Conservation (phyloP, 2,888 invertebrate species). For the Dendrolimus pini region DNA sequence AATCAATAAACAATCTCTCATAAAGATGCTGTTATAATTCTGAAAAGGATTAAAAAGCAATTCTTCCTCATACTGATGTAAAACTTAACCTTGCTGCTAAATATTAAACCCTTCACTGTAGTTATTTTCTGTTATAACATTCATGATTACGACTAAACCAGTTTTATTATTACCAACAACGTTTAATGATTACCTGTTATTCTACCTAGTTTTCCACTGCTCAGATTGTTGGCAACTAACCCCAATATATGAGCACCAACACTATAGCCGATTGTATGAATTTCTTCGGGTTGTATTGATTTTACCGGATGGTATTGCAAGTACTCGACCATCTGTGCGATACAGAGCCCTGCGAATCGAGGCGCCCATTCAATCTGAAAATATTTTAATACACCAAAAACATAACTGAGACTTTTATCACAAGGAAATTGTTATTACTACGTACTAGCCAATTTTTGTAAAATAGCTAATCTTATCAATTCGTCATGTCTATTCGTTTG, state of each 20-base stretch:
- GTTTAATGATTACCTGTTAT: constrained; percentile 79
- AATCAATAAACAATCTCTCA: too few relatives aligned
- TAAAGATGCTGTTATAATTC: too few relatives aligned
- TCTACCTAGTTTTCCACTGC: constrained; percentile 86
- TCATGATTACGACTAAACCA: not conserved
- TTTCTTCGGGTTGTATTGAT: constrained; percentile 82
- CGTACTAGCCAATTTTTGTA: too few relatives aligned
- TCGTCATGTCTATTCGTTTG: too few relatives aligned
- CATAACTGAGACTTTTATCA: too few relatives aligned
- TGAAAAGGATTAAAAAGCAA: too few relatives aligned
- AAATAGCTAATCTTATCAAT: too few relatives aligned
- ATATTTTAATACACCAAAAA: not conserved
- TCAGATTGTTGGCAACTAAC: constrained; percentile 85
- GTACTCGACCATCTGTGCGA: constrained; percentile 88
- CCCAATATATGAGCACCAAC: constrained; percentile 92
- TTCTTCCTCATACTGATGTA: not conserved
- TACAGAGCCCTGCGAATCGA: constrained; percentile 82
- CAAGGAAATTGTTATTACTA: too few relatives aligned
- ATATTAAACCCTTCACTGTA: constrained; percentile 2
- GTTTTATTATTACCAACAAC: not conserved
- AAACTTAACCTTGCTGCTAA: not conserved
- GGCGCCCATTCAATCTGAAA: constrained; percentile 78
- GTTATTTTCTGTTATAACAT: not conserved
- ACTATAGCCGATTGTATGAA: constrained; percentile 91
- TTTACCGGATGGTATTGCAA: constrained; percentile 84